A percentile compares a stretch with the other conserved stretches of the same genome.
phyloP scores from a whole-genome alignment of 2,113 vertebrate genomes.

The Halcyon malimbica region DNA sequence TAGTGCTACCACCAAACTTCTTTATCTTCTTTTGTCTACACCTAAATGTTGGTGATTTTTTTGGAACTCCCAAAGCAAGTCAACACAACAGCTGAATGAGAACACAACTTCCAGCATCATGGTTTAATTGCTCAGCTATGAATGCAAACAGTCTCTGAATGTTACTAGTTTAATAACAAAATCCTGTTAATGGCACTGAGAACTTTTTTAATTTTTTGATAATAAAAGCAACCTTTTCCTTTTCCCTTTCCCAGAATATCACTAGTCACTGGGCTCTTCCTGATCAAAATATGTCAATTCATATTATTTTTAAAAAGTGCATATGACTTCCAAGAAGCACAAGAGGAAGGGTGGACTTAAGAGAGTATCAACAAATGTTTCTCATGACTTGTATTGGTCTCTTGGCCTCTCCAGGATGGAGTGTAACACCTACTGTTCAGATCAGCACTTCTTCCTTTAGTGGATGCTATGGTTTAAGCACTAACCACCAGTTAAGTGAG shows the following conservation, averaged over 20 bases:
- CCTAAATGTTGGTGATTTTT: neutral
- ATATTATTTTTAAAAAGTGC: neutral
- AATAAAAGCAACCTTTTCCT: neutral
- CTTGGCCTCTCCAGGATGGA: neutral
- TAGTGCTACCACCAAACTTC: neutral
- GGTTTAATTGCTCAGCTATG: neutral
- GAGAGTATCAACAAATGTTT: neutral
- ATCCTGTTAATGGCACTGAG: neutral
- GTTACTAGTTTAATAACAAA: neutral
- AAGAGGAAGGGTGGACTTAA: neutral
- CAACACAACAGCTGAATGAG: neutral
- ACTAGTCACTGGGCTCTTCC: neutral
- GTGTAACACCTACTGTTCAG: neutral
- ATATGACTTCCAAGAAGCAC: neutral
- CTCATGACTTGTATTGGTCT: neutral
- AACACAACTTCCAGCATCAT: neutral
- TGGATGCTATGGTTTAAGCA: neutral
- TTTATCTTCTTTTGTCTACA: neutral
- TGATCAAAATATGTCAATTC: neutral
- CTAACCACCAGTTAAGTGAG: neutral
- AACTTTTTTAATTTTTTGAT: neutral
- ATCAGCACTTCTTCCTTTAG: neutral
- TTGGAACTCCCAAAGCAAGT: neutral
- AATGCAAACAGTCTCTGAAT: neutral
- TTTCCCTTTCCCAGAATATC: neutral